Percentiles rank a stretch among this genome's conserved stretches.
phyloP scores from a whole-genome alignment of 1,140 invertebrate species.

The Ceratosolen fusciceps region DNA sequence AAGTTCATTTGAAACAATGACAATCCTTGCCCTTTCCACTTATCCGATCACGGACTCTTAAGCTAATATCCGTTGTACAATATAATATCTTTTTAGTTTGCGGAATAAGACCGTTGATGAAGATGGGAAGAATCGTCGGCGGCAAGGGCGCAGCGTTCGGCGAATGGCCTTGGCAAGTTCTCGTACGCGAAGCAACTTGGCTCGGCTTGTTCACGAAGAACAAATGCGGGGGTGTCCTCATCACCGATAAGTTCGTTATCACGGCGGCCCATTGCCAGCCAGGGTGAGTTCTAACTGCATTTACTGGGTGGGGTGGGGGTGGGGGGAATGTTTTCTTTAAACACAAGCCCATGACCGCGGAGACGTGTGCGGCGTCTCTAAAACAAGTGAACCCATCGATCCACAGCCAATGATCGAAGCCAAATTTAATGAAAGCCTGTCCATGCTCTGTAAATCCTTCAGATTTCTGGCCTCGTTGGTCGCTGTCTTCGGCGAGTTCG shows the following conservation, averaged over 20 bases:
- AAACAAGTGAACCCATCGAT: too few relatives aligned
- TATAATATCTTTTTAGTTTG: slow-evolving; percentile 78
- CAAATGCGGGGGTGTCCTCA: slow-evolving; percentile 94
- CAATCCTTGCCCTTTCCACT: too few relatives aligned
- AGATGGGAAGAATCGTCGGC: slow-evolving; percentile 89
- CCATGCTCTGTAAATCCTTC: too few relatives aligned
- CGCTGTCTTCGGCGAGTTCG: slow-evolving; percentile 91
- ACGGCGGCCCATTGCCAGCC: slow-evolving; percentile 96
- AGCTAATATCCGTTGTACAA: too few relatives aligned
- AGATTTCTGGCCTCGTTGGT: slow-evolving; percentile 91
- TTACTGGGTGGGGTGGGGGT: too few relatives aligned
- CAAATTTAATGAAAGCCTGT: too few relatives aligned
- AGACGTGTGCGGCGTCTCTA: too few relatives aligned
- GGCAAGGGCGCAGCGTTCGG: slow-evolving; percentile 89
- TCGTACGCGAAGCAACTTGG: slow-evolving; percentile 93
- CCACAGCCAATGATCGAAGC: too few relatives aligned
- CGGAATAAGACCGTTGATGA: slow-evolving; percentile 85
- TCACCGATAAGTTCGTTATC: slow-evolving; percentile 87
- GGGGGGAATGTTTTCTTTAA: too few relatives aligned
- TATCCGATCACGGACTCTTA: too few relatives aligned
- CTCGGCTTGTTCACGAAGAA: slow-evolving; percentile 95
- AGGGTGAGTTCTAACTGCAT: slow-evolving; percentile 84
- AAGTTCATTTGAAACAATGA: too few relatives aligned
- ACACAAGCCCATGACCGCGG: too few relatives aligned
- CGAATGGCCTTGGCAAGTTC: slow-evolving; percentile 94